Evolutionary conservation across 2,797 vertebrate species (phyloP).

Genomic region (Alauda arvensis): DNA sequence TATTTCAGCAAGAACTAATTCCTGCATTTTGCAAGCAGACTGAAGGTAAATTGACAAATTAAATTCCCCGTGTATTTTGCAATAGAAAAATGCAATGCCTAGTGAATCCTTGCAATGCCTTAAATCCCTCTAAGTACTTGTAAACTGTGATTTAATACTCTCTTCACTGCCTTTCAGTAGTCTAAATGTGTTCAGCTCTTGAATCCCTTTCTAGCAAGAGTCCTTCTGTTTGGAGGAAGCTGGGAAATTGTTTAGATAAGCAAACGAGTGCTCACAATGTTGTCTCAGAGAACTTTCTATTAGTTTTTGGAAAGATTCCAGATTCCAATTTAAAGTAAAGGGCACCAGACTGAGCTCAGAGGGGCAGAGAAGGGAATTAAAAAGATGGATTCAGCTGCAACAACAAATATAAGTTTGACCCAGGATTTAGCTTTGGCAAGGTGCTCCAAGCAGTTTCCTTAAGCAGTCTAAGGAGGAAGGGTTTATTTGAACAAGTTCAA

Average conservation of each 20-base stretch:
- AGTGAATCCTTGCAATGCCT: not conserved
- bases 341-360: not conserved
- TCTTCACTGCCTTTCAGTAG: not conserved
- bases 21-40: not conserved
- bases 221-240: not conserved
- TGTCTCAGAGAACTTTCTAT: not conserved
- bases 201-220: not conserved
- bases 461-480: not conserved
- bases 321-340: not conserved
- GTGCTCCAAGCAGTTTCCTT: not conserved
- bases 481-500: not conserved
- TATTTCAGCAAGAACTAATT: not conserved
- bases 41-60: not conserved
- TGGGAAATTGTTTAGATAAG: not conserved
- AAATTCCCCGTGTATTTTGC: not conserved
- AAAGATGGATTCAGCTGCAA: not conserved
- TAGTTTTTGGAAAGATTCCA: slow-evolving; percentile 2
- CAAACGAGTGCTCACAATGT: not conserved
- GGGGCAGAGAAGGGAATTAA: not conserved
- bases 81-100: not conserved
- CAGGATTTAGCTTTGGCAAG: not conserved
- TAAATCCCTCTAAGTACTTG: not conserved
- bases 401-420: not conserved
- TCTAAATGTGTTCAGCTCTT: not conserved
- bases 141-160: slow-evolving; percentile 18